A percentile compares a stretch with the other conserved stretches of the same genome.
Evolutionary conservation across 1,140 invertebrate genomes (phyloP).

Genomic region (Drosophila prosaltans): DNA sequence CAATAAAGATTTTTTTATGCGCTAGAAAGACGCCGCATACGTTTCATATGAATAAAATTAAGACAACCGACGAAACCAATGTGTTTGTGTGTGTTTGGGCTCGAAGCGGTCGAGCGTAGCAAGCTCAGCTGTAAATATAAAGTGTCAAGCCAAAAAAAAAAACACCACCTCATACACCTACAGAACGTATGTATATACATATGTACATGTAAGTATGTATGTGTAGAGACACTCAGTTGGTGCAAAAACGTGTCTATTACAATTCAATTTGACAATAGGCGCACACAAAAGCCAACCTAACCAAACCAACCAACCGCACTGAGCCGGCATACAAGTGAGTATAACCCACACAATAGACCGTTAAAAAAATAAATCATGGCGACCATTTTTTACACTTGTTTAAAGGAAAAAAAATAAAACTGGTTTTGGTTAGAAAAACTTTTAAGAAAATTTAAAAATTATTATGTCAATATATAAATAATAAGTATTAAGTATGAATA

Average conservation of each 20-base stretch:
- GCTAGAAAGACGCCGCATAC: conserved; percentile 67
- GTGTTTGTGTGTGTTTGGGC: background rate
- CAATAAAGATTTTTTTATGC: conserved; percentile 78
- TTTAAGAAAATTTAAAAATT: no score
- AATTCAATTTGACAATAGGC: conserved; percentile 81
- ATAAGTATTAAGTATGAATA: no score
- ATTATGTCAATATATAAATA: no score
- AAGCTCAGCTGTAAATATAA: conserved; percentile 78
- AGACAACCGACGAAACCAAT: conserved; percentile 33
- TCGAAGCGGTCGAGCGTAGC: conserved; percentile 61
- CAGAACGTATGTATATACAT: no score
- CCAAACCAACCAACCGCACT: conserved; percentile 69
- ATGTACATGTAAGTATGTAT: background rate
- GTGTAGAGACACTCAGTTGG: conserved; percentile 15
- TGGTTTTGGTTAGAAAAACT: no score
- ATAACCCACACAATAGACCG: conserved; percentile 17
- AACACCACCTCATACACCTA: background rate
- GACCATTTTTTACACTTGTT: conserved; percentile 6
- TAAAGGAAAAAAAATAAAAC: background rate
- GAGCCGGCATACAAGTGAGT: conserved; percentile 41
- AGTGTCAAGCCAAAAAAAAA: conserved; percentile 55
- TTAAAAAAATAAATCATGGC: conserved; percentile 8
- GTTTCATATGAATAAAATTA: conserved; percentile 78
- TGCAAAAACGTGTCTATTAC: conserved; percentile 79
- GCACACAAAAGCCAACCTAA: conserved; percentile 72